Base-by-base conservation (phyloP, 1,140 invertebrate genomes). In the Drosophila yakuba region DNA sequence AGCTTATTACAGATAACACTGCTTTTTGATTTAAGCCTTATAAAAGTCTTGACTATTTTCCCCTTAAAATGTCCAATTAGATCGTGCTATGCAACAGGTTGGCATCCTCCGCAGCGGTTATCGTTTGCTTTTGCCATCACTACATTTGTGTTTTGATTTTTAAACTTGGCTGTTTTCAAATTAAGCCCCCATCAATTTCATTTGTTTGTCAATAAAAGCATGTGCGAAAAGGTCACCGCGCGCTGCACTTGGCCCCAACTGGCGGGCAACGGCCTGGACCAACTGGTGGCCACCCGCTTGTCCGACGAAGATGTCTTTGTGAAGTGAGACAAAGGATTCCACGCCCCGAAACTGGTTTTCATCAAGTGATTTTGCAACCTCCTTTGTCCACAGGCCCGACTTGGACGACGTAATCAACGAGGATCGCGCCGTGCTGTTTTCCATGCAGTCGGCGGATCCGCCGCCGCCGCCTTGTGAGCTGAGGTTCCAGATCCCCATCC, bases 291-390 rank as follows among this genome's bases (percentile, higher is more conserved):
- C 12, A 73, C 81, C 20, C 74, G 78, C 0, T 48, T 64, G 0
- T 78, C 77, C 6, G 78, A 89, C 14, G 83, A 89, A 36, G 86
- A 91, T 56, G 63, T 91, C 14, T 91, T 91, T 67, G 63, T 80
- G 11, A 83, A 85, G 90, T 91, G 73, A 83, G 58, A 88, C 84
- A 88, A 89, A 83, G 84, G 67, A 83, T 60, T 71, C 60, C 52
- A 88, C 64, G 57, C 84, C 66, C 72, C 25, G 14, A 58, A 80
- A 77, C 64, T 55, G 66, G 78, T 88, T 85, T 75, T 36, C n/a
- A 17, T 25, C 7, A 35, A 60, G 39, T 54, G 12, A 41, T 66
- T 28, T 41, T 14, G 10, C 35, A 57, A 60, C n/a, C 17, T 63
- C 35, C 57, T 63, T 77, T 74, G 50, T 51, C 8, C 44, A 25